Conservation (phyloP, 2,888 invertebrate genomes). For the Philopedon plagiatum region DNA sequence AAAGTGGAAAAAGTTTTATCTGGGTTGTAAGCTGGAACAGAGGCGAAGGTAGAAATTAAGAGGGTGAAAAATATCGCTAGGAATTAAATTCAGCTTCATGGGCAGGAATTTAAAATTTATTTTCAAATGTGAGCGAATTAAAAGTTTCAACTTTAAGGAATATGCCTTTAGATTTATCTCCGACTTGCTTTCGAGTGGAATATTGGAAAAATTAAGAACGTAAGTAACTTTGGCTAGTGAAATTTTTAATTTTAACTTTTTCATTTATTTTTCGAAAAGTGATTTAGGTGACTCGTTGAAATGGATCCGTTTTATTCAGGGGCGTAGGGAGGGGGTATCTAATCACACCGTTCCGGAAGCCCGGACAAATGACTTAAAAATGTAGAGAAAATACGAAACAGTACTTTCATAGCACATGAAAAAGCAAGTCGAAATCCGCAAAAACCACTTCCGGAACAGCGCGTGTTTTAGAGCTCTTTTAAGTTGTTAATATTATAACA, state of each 20-base stretch:
- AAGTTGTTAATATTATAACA: too few species aligned
- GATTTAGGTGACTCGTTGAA: too few species aligned
- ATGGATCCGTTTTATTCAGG: too few species aligned
- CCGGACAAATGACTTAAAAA: too few species aligned
- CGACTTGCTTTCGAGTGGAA: neutral
- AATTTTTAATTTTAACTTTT: neutral
- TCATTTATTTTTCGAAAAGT: neutral
- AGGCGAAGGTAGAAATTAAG: constrained; percentile 47
- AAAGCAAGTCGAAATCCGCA: too few species aligned
- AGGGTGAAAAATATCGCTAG: constrained; percentile 44
- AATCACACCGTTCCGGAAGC: too few species aligned
- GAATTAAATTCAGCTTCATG: constrained; percentile 46
- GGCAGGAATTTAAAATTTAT: constrained; percentile 46
- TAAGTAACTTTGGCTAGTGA: constrained; percentile 3
- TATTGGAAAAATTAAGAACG: constrained; percentile 6
- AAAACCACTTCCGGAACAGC: too few species aligned
- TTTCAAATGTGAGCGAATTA: constrained; percentile 42
- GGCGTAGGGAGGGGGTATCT: too few species aligned
- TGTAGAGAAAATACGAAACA: too few species aligned
- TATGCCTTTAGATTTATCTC: constrained; percentile 17
- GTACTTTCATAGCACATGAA: too few species aligned
- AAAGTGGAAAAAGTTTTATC: constrained; percentile 41
- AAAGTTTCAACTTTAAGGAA: constrained; percentile 41
- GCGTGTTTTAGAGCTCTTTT: too few species aligned
- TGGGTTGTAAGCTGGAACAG: constrained; percentile 38